Evolutionary conservation across 2,797 vertebrate genomes (phyloP).

Genomic region (Mastacembelus armatus): DNA sequence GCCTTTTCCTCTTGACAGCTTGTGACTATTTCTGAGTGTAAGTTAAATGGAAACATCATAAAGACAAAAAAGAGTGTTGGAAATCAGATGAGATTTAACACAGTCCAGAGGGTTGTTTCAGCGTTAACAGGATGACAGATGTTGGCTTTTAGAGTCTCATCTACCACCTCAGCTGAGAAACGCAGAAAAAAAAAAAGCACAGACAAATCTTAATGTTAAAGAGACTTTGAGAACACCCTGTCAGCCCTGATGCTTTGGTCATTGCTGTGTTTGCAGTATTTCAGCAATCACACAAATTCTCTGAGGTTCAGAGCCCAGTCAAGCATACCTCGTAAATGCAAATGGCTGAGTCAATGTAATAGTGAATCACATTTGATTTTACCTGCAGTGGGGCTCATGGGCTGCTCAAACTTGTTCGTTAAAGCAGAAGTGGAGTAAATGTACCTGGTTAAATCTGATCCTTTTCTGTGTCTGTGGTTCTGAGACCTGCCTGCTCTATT

Average conservation of each 20-base stretch:
- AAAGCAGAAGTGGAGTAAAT: slow-evolving; percentile 11
- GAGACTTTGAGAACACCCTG: background rate
- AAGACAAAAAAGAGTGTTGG: background rate
- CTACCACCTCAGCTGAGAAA: slow-evolving; percentile 4
- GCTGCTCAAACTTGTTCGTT: background rate
- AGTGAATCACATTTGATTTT: background rate
- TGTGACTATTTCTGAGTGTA: background rate
- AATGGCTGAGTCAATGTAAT: background rate
- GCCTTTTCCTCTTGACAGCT: too few species aligned
- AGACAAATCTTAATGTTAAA: background rate
- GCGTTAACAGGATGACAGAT: slow-evolving; percentile 18
- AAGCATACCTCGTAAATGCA: background rate
- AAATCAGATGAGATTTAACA: slow-evolving; percentile 5
- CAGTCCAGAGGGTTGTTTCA: slow-evolving; percentile 32
- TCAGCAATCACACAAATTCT: background rate
- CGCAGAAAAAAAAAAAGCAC: background rate
- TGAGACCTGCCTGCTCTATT: slow-evolving; percentile 42
- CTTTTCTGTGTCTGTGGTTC: slow-evolving; percentile 21
- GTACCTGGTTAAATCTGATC: background rate
- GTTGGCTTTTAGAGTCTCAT: slow-evolving; percentile 11
- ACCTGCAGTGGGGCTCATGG: slow-evolving; percentile 8
- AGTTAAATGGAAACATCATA: slow-evolving; percentile 9
- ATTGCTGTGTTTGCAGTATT: background rate
- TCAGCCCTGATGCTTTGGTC: background rate
- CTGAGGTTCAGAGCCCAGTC: background rate